phyloP scores from a whole-genome alignment of 2,113 vertebrate genomes.

The Pandion haliaetus region DNA sequence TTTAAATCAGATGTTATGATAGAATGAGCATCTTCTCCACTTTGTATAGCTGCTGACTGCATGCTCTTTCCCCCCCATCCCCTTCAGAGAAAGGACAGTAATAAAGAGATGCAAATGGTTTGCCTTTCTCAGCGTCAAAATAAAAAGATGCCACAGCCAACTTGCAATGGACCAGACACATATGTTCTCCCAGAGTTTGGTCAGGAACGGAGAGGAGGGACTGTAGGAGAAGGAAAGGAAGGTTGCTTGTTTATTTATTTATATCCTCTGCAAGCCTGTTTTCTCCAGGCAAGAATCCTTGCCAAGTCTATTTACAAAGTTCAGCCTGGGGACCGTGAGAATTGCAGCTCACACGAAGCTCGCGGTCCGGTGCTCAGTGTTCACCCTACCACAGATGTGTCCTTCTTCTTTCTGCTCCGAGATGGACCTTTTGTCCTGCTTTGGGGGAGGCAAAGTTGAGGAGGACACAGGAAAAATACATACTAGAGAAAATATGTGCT shows the following conservation, averaged over 20 bases:
- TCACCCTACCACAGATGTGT: slow-evolving; percentile 1
- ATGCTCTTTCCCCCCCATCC: neutral
- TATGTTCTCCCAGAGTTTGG: neutral
- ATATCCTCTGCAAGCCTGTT: slow-evolving; percentile 10
- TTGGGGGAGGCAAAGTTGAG: neutral
- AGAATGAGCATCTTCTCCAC: neutral
- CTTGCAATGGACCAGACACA: neutral
- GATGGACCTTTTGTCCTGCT: neutral
- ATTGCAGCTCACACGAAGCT: slow-evolving; percentile 17
- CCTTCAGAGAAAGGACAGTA: neutral
- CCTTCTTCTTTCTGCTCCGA: neutral
- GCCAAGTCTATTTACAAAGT: slow-evolving; percentile 74
- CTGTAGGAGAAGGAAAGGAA: neutral
- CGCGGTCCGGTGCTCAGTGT: neutral
- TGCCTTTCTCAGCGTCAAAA: neutral
- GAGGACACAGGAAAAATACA: neutral
- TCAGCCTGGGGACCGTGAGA: slow-evolving; percentile 71
- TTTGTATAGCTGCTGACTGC: neutral
- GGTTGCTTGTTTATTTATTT: neutral
- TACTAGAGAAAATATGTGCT: neutral
- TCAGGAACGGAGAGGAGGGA: neutral
- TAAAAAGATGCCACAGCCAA: neutral
- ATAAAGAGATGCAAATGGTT: neutral
- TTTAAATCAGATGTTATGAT: neutral
- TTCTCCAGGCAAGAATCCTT: slow-evolving; percentile 40